Conservation (phyloP, 2,113 vertebrate genomes). For the Brienomyrus longianalis region DNA sequence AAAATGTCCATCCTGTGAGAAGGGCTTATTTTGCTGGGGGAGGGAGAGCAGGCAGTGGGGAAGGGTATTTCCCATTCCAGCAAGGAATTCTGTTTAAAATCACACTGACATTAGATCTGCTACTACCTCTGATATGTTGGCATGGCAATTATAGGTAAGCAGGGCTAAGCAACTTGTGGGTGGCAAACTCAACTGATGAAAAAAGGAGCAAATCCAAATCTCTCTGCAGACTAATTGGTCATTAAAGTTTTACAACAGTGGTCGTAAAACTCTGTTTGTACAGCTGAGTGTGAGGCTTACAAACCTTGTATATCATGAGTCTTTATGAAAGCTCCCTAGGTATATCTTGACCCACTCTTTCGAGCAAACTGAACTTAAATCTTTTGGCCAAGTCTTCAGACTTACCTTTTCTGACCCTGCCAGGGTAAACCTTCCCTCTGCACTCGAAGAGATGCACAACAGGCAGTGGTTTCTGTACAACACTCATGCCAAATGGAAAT, state of each 20-base stretch:
- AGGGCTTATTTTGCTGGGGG: not conserved
- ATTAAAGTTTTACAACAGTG: slow-evolving; percentile 23
- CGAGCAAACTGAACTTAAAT: slow-evolving; percentile 11
- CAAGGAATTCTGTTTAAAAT: slow-evolving; percentile 13
- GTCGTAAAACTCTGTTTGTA: slow-evolving; percentile 17
- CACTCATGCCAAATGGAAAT: not conserved
- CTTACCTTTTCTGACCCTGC: slow-evolving; percentile 7
- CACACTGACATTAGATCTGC: not conserved
- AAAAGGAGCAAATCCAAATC: slow-evolving; percentile 15
- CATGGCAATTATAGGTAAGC: slow-evolving; percentile 12
- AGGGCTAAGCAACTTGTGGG: slow-evolving; percentile 19
- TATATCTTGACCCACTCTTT: slow-evolving; percentile 16
- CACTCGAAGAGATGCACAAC: not conserved
- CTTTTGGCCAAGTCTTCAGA: not conserved
- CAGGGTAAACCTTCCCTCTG: slow-evolving; percentile 12
- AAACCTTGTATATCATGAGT: slow-evolving; percentile 20
- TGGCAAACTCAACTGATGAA: slow-evolving; percentile 18
- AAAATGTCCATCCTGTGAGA: slow-evolving; percentile 5
- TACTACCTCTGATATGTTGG: not conserved
- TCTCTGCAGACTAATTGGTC: slow-evolving; percentile 27
- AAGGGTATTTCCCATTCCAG: not conserved
- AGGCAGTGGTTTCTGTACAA: not conserved
- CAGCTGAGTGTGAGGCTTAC: slow-evolving; percentile 19
- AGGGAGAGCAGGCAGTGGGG: slow-evolving; percentile 3
- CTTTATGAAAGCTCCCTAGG: slow-evolving; percentile 19